phyloP scores from a whole-genome alignment of 2,113 vertebrate genomes.

The Tyrannus savana region DNA sequence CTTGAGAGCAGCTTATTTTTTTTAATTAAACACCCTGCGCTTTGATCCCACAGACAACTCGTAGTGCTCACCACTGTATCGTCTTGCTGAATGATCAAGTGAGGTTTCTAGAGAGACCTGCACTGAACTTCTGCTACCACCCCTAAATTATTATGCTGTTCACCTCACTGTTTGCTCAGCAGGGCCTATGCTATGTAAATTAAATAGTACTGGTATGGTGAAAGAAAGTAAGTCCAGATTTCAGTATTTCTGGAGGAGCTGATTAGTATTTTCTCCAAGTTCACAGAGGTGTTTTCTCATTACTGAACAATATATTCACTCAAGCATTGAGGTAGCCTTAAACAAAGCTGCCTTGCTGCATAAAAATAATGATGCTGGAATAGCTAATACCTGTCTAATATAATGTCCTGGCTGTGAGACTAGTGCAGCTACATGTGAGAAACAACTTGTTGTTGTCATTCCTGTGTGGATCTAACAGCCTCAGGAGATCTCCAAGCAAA shows the following conservation, averaged over 20 bases:
- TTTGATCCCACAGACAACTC: not conserved
- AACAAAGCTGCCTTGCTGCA: not conserved
- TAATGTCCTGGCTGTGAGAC: not conserved
- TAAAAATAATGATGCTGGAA: not conserved
- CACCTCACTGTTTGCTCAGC: not conserved
- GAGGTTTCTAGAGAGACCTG: not conserved
- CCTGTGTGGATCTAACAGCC: not conserved
- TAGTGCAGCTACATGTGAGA: not conserved
- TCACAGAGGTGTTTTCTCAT: not conserved
- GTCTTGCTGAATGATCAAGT: not conserved
- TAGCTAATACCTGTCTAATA: not conserved
- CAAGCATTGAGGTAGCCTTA: not conserved
- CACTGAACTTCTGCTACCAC: not conserved
- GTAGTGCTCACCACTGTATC: not conserved
- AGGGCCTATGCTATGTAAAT: not conserved
- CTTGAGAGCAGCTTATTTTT: not conserved
- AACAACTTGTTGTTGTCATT: not conserved
- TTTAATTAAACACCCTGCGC: not conserved
- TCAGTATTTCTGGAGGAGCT: not conserved
- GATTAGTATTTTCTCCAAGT: not conserved
- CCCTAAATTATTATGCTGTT: not conserved
- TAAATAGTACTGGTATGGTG: not conserved
- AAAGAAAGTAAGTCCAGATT: not conserved
- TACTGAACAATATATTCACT: not conserved
- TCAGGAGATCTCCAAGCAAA: not conserved